phyloP scores from a whole-genome alignment of 2,888 invertebrate genomes.

The Meta bourneti region DNA sequence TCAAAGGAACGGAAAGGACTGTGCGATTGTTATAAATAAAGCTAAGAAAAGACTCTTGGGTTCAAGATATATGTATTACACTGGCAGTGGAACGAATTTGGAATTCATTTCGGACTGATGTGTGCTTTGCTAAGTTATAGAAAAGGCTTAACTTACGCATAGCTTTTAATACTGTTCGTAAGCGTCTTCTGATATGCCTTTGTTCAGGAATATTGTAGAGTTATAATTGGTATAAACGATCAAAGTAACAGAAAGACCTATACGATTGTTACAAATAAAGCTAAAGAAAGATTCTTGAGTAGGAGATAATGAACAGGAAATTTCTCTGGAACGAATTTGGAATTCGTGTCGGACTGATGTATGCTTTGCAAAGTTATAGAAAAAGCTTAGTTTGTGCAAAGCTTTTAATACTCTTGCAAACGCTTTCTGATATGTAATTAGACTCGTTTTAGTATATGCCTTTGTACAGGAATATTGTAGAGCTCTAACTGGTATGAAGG shows the following conservation, averaged over 20 bases:
- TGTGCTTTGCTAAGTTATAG: too few species aligned
- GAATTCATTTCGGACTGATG: too few species aligned
- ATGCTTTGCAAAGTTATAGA: too few species aligned
- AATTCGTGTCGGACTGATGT: not conserved
- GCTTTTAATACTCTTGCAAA: too few species aligned
- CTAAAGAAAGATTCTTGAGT: not conserved
- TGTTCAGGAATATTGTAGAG: not conserved
- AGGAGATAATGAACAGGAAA: too few species aligned
- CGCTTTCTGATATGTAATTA: too few species aligned
- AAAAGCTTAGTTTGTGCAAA: too few species aligned
- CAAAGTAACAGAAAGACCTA: not conserved
- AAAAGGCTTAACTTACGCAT: too few species aligned
- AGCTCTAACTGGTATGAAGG: not conserved
- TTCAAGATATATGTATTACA: too few species aligned
- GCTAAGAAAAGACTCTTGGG: not conserved
- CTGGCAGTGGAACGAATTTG: not conserved
- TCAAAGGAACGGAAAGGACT: not conserved
- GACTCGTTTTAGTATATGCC: not conserved
- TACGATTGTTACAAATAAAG: not conserved
- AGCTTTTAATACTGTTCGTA: too few species aligned
- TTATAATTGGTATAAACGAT: not conserved
- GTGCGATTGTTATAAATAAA: not conserved
- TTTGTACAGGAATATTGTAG: not conserved
- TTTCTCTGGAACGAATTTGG: not conserved
- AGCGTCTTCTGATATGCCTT: too few species aligned